These are phyloP conservation scores for Calameuta idolon DNA, from an alignment of 2,888 invertebrate genomes.

Conservation along the genomic window DNA sequence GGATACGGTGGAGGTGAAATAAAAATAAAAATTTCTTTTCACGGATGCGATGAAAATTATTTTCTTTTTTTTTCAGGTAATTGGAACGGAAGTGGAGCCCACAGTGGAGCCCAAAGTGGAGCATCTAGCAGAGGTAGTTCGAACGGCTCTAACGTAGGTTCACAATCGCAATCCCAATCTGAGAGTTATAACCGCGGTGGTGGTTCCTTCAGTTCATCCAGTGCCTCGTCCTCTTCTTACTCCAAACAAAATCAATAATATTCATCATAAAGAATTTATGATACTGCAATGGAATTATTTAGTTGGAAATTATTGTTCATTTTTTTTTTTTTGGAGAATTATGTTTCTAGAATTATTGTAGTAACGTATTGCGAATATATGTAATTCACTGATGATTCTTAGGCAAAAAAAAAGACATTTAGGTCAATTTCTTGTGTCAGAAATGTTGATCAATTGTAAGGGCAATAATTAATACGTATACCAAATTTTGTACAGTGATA, in stretches of 20 bases:
- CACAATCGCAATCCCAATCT: background rate
- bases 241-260: background rate
- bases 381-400: background rate
- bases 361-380: background rate
- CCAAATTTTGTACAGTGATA: too few species aligned
- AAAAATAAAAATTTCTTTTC: background rate
- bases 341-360: background rate
- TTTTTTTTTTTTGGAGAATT: too few species aligned
- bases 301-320: background rate
- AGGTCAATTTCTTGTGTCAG: too few species aligned
- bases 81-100: background rate
- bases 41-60: background rate
- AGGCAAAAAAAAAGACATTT: too few species aligned
- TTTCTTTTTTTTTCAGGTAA: background rate
- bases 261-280: background rate
- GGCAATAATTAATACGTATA: too few species aligned
- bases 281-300: background rate
- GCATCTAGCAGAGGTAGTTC: background rate
- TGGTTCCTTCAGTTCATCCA: background rate
- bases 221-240: background rate
- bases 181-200: background rate
- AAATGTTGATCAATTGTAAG: too few species aligned
- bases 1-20: background rate
- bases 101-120: background rate
- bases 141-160: background rate